phyloP scores from a whole-genome alignment of 2,113 vertebrate species.

The Siniperca knerii region DNA sequence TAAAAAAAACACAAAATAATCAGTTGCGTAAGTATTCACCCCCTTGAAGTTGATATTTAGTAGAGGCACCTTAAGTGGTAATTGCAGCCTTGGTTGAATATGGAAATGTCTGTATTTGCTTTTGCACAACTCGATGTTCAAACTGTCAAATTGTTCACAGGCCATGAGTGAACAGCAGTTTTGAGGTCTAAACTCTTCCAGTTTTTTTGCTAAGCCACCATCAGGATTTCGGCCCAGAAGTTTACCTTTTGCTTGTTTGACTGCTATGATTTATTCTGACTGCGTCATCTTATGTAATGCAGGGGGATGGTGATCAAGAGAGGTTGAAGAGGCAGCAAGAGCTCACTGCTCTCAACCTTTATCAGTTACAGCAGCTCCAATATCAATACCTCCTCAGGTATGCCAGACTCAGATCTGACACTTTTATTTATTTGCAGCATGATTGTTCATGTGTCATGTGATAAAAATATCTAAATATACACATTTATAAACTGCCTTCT shows the following conservation, averaged over 20 bases:
- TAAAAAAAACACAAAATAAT: too few species aligned
- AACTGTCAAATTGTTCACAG: background rate
- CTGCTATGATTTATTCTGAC: background rate
- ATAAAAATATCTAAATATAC: background rate
- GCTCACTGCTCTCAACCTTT: conserved; percentile 93
- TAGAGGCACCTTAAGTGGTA: background rate
- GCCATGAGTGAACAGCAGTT: background rate
- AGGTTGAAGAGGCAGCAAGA: conserved; percentile 95
- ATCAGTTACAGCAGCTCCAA: conserved; percentile 93
- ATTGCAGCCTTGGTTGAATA: background rate
- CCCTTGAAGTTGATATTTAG: too few species aligned
- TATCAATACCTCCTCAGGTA: conserved; percentile 98
- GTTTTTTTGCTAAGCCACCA: background rate
- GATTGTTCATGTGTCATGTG: background rate
- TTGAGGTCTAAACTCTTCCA: background rate
- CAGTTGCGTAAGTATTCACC: too few species aligned
- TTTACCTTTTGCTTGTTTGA: background rate
- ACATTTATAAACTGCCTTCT: background rate
- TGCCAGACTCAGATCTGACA: background rate
- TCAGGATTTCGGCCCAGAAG: background rate
- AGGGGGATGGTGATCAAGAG: conserved; percentile 96
- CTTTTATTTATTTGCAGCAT: background rate
- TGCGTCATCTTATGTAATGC: conserved; percentile 13
- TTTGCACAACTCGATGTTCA: background rate
- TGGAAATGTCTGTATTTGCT: background rate